Evolutionary conservation across 2,888 invertebrate genomes (phyloP), one percentile per base, ranked within the genome.

Genomic region (Meiosimyza decipiens): DNA sequence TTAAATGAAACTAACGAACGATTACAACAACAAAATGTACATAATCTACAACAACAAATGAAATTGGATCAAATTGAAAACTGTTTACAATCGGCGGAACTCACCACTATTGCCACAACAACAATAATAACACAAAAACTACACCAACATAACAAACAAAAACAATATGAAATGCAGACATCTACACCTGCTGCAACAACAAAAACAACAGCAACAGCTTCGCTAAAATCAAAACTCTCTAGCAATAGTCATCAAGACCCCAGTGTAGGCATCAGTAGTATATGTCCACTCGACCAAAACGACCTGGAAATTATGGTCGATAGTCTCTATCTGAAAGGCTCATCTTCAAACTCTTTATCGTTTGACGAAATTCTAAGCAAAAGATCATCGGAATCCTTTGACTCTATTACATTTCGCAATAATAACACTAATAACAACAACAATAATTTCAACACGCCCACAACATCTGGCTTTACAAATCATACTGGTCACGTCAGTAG

Each of bases 31-130:
- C 84, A 85, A 84, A 84, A 84, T 75, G 68, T 79, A 49, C 83
- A 79, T 71, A 84, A 84, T 80, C 81, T 82, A 78, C 82, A 81
- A 81, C 83, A 84, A 80, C 85, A 84, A 84, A 74, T 76, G 40
- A 84, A 84, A 84, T 80, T 84, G 85, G 84, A 84, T 78, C 80
- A 82, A 84, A 84, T 84, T 73, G 84, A 84, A 84, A 84, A 85
- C 65, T 82, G 80, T 70, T 71, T 80, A 47, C 76, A 79, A 82
- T 79, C 81, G 80, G 80, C 74, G 50, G 66, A 62, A 18, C 13
- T n/a, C 63, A 67, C 68, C 60, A 18, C 55, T 16, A 50, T 62
- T 66, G 33, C 54, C 60, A 22, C 33, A 50, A 66, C 68, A 50
- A 28, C 75, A 57, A 60, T 69, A 47, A 22, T 75, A 66, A 15